phyloP scores from a whole-genome alignment of 2,113 vertebrate species.

The Lampris incognitus region DNA sequence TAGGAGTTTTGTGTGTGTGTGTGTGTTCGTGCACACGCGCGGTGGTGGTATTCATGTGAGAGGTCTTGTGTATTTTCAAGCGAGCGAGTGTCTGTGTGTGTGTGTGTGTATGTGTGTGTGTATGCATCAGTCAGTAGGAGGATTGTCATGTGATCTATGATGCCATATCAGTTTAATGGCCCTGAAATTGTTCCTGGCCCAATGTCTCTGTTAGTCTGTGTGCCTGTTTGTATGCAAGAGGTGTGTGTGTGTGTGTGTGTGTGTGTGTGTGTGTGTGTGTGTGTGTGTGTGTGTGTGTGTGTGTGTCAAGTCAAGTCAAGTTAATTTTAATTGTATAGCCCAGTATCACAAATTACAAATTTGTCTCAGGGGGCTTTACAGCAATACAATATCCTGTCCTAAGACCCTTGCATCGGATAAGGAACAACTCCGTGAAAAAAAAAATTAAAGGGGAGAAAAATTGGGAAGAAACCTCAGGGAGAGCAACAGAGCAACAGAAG shows the following conservation, averaged over 20 bases:
- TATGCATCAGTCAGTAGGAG: constrained; percentile 49
- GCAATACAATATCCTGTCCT: too few relatives aligned
- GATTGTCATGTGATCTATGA: constrained; percentile 59
- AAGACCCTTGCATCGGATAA: too few relatives aligned
- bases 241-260: not conserved
- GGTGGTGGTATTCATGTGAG: too few relatives aligned
- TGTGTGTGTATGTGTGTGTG: constrained; percentile 27
- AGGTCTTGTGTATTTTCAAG: not conserved
- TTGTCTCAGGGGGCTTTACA: too few relatives aligned
- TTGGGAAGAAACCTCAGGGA: too few relatives aligned
- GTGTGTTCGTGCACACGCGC: not conserved
- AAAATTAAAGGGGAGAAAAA: too few relatives aligned
- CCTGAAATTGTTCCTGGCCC: constrained; percentile 27
- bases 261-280: constrained; percentile 37
- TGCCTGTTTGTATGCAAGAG: not conserved
- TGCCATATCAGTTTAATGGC: constrained; percentile 52
- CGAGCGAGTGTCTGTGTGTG: constrained; percentile 3
- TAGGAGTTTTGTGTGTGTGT: not conserved
- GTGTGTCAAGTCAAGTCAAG: too few relatives aligned
- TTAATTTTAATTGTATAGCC: too few relatives aligned
- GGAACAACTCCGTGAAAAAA: too few relatives aligned
- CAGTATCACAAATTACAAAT: too few relatives aligned
- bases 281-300: not conserved
- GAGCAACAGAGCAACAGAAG: too few relatives aligned
- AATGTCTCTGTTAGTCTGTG: not conserved